phyloP scores from a whole-genome alignment of 2,888 invertebrate species.

The Biston betularia region DNA sequence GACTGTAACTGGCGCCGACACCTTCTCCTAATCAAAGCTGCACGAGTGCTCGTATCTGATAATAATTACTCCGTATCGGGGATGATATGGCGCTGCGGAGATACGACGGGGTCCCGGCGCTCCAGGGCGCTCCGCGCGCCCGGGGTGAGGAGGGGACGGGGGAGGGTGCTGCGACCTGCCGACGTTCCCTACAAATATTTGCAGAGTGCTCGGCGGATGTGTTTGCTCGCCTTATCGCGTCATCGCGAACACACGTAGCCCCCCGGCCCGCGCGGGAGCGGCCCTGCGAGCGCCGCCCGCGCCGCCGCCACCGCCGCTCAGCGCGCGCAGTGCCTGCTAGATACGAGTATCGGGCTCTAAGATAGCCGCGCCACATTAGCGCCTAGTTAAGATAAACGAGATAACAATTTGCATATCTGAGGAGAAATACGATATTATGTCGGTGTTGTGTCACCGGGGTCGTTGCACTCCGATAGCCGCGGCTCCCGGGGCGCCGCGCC shows the following conservation, averaged over 20 bases:
- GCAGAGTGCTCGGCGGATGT: slow-evolving; percentile 59
- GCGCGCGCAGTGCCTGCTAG: slow-evolving; percentile 78
- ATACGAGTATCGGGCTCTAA: slow-evolving; percentile 80
- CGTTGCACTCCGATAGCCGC: slow-evolving; percentile 58
- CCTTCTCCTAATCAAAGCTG: slow-evolving; percentile 81
- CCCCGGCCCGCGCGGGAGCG: not conserved
- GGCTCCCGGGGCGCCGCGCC: slow-evolving; percentile 16
- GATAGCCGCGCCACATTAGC: slow-evolving; percentile 80
- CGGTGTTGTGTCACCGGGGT: slow-evolving; percentile 67
- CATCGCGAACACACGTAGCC: slow-evolving; percentile 4
- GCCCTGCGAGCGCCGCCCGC: not conserved
- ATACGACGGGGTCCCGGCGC: slow-evolving; percentile 51
- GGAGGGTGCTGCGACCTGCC: slow-evolving; percentile 43
- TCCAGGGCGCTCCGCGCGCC: slow-evolving; percentile 14
- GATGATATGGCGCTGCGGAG: slow-evolving; percentile 68
- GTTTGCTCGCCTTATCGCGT: slow-evolving; percentile 71
- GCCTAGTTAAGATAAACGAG: slow-evolving; percentile 83
- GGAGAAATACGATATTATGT: slow-evolving; percentile 71
- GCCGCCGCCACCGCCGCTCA: slow-evolving; percentile 32
- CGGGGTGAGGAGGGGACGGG: slow-evolving; percentile 32
- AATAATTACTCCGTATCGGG: slow-evolving; percentile 80
- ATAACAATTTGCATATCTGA: slow-evolving; percentile 84
- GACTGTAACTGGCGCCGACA: slow-evolving; percentile 62
- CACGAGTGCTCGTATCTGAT: slow-evolving; percentile 67
- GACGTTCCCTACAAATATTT: slow-evolving; percentile 74